Evolutionary conservation across 1,140 invertebrate species (phyloP), one percentile per base, ranked within the genome.

Genomic region (Trichogramma pretiosum): DNA sequence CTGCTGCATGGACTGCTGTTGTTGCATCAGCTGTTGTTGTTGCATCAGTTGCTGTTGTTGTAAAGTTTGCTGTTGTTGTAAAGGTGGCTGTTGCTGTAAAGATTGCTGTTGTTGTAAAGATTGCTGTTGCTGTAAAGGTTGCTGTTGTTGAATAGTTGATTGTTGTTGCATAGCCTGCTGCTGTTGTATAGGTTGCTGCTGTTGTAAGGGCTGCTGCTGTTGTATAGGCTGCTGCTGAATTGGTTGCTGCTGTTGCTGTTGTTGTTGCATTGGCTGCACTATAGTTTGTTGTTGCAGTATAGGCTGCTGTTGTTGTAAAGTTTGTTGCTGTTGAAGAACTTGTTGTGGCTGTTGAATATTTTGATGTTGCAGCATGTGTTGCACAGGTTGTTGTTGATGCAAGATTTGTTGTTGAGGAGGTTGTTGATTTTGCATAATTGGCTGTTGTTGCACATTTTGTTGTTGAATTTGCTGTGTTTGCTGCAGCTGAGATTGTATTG

Each of bases 1-100:
- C 44, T 72, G 67, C 35, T 62, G 68, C 22, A 63, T 56, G 35
- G 65, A 59, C 46, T 65, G 61, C 50, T 69, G 67, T 45, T 65
- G 58, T 33, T 53, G 38, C 10, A 24, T 21, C 19, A 5, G 13
- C 19, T 42, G 48, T 39, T 60, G 55, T 42, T 63, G 64, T 33
- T 50, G 56, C 50, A 26, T 47, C 36, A 46, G 56, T 33, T 52
- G 54, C 23, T 55, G 56, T 19, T 39, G 37, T 34, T 32, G 46
- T 26, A 42, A 38, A 38, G 49, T 47, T 52, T 46, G 55, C 18
- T 46, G 55, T 24, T 54, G 47, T 19, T 54, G 54, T 22, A 41
- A 48, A 18, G 44, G 53, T 9, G 32, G 24, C 23, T 46, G 36
- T 32, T 51, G 43, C 46, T 60, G 55, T n/a, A n/a, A n/a, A n/a